Percentiles rank a stretch among this genome's conserved stretches.
Conservation (phyloP, 2,888 invertebrate species). For the Ligdia adustata region DNA sequence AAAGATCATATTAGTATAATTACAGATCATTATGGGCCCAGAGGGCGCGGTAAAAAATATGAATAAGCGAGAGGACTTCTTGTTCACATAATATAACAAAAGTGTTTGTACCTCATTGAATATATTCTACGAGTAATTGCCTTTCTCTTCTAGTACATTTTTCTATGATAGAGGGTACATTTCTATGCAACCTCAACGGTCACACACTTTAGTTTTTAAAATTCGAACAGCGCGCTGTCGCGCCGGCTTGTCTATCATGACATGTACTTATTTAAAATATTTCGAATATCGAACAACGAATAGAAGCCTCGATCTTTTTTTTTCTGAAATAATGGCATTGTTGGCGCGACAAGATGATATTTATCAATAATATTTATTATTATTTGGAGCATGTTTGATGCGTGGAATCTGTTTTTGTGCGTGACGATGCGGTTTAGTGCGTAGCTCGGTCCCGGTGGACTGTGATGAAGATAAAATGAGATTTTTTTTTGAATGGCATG, state of each 20-base stretch:
- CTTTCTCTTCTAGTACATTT: no score
- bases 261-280: slow-evolving; percentile 65
- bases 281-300: slow-evolving; percentile 49
- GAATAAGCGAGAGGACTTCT: no score
- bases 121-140: no score
- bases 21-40: no score
- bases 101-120: no score
- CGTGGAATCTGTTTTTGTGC: slow-evolving; percentile 49
- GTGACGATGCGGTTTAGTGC: slow-evolving; percentile 52
- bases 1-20: no score
- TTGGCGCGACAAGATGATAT: slow-evolving; percentile 76
- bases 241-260: slow-evolving; percentile 63
- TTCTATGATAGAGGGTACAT: no score
- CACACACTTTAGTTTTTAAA: no score
- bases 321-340: slow-evolving; percentile 76
- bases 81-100: no score
- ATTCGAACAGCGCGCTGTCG: slow-evolving; percentile 58
- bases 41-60: no score
- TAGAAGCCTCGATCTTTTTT: slow-evolving; percentile 69
- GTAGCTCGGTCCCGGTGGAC: slow-evolving; percentile 1
- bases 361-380: slow-evolving; percentile 70
- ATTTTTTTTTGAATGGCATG: slow-evolving; percentile 19
- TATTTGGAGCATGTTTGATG: slow-evolving; percentile 62
- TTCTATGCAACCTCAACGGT: no score
- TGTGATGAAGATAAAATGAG: slow-evolving; percentile 15